A percentile compares a stretch with the other conserved stretches of the same genome.
phyloP scores from a whole-genome alignment of 2,888 invertebrate genomes.

The Ferdinandea cuprea region DNA sequence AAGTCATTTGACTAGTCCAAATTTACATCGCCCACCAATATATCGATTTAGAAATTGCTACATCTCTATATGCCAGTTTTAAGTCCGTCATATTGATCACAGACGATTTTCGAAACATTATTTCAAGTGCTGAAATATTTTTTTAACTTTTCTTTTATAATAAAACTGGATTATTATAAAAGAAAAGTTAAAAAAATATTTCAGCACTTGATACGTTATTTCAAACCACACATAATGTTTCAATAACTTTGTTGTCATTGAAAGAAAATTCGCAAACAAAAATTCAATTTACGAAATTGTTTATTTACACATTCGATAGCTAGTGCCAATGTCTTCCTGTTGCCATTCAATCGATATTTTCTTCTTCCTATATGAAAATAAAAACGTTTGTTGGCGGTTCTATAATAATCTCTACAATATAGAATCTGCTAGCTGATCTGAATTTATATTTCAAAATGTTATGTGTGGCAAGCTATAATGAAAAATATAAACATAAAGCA shows the following conservation, averaged over 20 bases:
- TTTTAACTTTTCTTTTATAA: too few species aligned
- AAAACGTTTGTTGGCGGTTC: not conserved
- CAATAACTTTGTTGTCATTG: constrained; percentile 4
- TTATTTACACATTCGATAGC: constrained; percentile 50
- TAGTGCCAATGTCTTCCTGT: constrained; percentile 25
- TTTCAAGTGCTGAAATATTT: too few species aligned
- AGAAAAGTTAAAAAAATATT: too few species aligned
- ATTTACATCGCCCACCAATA: too few species aligned
- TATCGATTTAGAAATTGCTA: too few species aligned
- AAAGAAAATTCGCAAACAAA: constrained; percentile 50
- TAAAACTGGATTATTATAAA: not conserved
- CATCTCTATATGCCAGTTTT: too few species aligned
- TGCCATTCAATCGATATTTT: constrained; percentile 15
- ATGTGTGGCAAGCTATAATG: constrained; percentile 8
- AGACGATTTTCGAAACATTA: too few species aligned
- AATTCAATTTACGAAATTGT: constrained; percentile 62
- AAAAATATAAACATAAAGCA: constrained; percentile 21
- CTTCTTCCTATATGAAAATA: constrained; percentile 8
- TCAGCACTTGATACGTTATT: constrained; percentile 31
- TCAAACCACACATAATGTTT: constrained; percentile 21
- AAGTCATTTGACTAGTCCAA: too few species aligned
- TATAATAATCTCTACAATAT: not conserved
- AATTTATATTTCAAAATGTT: constrained; percentile 16
- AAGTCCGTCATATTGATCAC: too few species aligned
- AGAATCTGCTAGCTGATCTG: constrained; percentile 13